A percentile compares a stretch with the other conserved stretches of the same genome.
Conservation (phyloP, 2,797 vertebrate species). For the Nannoperca obscura region DNA sequence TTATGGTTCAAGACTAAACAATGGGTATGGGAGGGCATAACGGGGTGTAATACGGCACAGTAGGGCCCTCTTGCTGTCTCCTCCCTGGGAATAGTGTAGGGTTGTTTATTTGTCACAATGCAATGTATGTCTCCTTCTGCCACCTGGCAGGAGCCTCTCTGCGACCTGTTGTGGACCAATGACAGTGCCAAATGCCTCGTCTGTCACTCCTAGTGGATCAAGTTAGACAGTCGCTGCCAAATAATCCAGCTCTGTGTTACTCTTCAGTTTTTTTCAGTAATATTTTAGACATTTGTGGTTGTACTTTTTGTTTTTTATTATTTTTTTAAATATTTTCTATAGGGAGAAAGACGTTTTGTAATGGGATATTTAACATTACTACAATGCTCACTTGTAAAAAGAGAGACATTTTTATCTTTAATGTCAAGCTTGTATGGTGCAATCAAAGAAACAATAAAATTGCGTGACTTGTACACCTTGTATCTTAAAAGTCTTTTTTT, state of each 20-base stretch:
- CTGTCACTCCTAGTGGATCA: constrained; percentile 73
- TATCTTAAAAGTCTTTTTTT: constrained; percentile 12
- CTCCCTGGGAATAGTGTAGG: constrained; percentile 58
- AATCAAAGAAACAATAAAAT: constrained; percentile 80
- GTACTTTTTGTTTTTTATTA: constrained; percentile 15
- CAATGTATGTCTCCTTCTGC: constrained; percentile 64
- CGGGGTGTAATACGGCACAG: constrained; percentile 61
- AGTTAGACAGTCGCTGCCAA: constrained; percentile 74
- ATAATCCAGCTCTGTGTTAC: constrained; percentile 65
- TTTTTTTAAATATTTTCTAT: constrained; percentile 55
- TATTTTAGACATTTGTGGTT: constrained; percentile 55
- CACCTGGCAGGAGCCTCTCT: constrained; percentile 71
- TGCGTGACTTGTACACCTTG: constrained; percentile 46
- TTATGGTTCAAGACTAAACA: constrained; percentile 42
- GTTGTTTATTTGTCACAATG: constrained; percentile 75
- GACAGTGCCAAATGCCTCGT: constrained; percentile 76
- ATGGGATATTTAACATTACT: constrained; percentile 63
- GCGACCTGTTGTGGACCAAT: constrained; percentile 77
- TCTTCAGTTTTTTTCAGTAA: constrained; percentile 36
- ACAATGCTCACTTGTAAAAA: constrained; percentile 50
- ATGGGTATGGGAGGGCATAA: constrained; percentile 29
- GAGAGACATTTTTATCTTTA: constrained; percentile 53
- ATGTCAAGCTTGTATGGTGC: constrained; percentile 69
- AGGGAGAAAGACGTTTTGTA: constrained; percentile 65
- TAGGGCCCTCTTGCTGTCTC: constrained; percentile 57